These are phyloP conservation scores for Hippasteria phrygiana DNA, from an alignment of 53 echinoderm and acorn worm species.

Conservation along the genomic window DNA sequence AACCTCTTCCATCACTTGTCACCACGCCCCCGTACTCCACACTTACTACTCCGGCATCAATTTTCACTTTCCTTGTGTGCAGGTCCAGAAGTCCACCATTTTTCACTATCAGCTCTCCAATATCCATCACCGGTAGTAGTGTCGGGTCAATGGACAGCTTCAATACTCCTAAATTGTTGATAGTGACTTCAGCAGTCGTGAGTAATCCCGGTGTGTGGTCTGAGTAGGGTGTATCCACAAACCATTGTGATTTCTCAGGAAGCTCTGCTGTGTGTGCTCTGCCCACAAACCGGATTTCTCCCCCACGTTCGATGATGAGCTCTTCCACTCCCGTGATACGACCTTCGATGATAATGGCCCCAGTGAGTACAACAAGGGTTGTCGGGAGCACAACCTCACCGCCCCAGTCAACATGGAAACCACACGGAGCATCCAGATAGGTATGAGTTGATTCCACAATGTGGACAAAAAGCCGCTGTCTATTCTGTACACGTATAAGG, in stretches of 20 bases:
- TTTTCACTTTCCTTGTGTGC: conserved; percentile 61
- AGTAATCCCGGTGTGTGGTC: conserved; percentile 68
- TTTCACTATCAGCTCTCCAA: conserved; percentile 69
- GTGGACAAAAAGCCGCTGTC: conserved; percentile 84
- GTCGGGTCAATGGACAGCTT: conserved; percentile 64
- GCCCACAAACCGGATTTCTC: conserved; percentile 78
- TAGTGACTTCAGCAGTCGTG: conserved; percentile 49
- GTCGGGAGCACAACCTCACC: conserved; percentile 89
- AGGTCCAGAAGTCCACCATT: conserved; percentile 76
- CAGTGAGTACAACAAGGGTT: conserved; percentile 76
- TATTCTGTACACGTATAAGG: conserved; percentile 76
- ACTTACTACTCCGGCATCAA: conserved; percentile 69
- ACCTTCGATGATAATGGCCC: conserved; percentile 81
- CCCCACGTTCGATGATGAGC: conserved; percentile 76
- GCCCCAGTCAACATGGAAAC: conserved; percentile 88
- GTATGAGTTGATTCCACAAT: conserved; percentile 94
- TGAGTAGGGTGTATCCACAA: conserved; percentile 70
- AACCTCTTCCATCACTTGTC: conserved; percentile 74
- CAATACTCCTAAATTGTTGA: conserved; percentile 78
- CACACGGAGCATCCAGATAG: conserved; percentile 93
- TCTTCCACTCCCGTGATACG: conserved; percentile 90
- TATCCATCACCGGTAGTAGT: conserved; percentile 71
- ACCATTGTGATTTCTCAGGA: conserved; percentile 80
- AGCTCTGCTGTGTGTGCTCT: conserved; percentile 77
- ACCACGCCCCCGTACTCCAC: conserved; percentile 75